Evolutionary conservation across 2,797 vertebrate species (phyloP), one percentile per base, ranked within the genome.

Genomic region (Scolopax rusticola): DNA sequence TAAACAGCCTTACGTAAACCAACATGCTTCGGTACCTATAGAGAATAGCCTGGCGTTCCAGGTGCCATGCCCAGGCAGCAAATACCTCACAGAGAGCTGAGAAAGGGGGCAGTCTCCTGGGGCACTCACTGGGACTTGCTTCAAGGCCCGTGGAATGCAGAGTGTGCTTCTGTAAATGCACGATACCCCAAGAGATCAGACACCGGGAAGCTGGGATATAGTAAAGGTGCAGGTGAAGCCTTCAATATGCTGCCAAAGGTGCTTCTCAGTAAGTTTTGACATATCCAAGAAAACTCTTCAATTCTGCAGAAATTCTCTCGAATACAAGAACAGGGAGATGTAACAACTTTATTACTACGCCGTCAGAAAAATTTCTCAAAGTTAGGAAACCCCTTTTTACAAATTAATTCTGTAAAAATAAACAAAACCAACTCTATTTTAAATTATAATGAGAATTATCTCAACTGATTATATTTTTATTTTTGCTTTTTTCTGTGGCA

Each of bases 11-110:
- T 18, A 43, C 16, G 16, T 43, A 43, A 43, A 43, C 41, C 41
- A 43, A 43, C 17, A 16, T 8, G 41, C 41, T 43, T 43, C 16
- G 41, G 4, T 43, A 43, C 17, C 41, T 43, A 43, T 43, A 43
- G 41, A 45, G 80, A 87, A 77, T 38, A 68, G 80, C 23, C 48
- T 84, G 84, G 53, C 85, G 94, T 95, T 74, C 79, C 91, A 89
- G 73, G 80, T 91, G 80, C 80, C 15, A 12, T 11, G 41, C 16
- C 59, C 33, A 30, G 76, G 45, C 56, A 96, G 91, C 86, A 30
- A 80, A 59, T 8, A 43, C 27, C 56, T 73, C 73, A 75, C 64
- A 81, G 87, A 61, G 33, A 32, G 65, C 73, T 36, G 28, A 76
- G 32, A 30, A 84, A 87, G 81, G n/a, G 8, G 77, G 21, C 27